Percentiles rank a stretch among this genome's conserved stretches.
phyloP scores from a whole-genome alignment of 2,888 invertebrate species.

The Parascotia fuliginaria region DNA sequence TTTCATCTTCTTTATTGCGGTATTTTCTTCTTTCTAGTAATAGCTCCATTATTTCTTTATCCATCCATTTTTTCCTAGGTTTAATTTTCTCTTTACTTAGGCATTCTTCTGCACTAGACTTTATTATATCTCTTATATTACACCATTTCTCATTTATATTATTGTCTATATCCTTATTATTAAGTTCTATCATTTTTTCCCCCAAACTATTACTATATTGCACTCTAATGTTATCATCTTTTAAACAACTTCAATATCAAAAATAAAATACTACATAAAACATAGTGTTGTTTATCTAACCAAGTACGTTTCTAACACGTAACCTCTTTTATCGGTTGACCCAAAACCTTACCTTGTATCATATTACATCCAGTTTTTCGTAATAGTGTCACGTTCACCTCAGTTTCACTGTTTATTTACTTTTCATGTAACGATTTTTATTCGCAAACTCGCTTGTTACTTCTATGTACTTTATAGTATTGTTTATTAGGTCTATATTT shows the following conservation, averaged over 20 bases:
- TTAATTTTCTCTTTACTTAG: too few species aligned
- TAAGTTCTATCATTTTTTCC: too few species aligned
- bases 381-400: constrained; percentile 6
- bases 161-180: too few species aligned
- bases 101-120: too few species aligned
- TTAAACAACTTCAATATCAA: background rate
- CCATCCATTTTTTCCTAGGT: too few species aligned
- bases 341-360: constrained; percentile 6
- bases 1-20: too few species aligned
- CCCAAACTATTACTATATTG: too few species aligned
- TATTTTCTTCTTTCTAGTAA: too few species aligned
- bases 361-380: constrained; percentile 9
- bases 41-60: too few species aligned
- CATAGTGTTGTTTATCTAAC: background rate
- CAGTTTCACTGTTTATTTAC: background rate
- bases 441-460: background rate
- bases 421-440: background rate
- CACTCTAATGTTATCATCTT: too few species aligned
- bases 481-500: background rate
- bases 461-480: background rate
- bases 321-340: constrained; percentile 4
- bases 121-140: too few species aligned
- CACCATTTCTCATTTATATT: too few species aligned
- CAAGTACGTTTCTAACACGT: background rate
- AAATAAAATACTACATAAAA: background rate